Evolutionary conservation across 2,888 invertebrate species (phyloP).

Genomic region (Eumerus sabulonum): DNA sequence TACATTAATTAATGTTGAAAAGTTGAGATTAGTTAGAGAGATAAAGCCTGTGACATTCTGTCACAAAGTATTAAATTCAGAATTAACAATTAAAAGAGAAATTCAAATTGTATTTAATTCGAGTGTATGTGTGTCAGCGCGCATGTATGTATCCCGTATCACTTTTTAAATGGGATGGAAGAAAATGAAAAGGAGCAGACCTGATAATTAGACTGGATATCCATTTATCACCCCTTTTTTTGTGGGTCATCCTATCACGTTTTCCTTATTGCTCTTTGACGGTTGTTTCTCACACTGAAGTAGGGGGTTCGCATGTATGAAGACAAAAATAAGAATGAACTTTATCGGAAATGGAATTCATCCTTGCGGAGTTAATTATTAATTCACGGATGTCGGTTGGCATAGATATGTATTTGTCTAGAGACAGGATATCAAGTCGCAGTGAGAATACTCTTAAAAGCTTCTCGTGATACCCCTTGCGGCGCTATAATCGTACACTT

Average conservation of each 20-base stretch:
- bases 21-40: conserved; percentile 55
- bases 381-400: conserved; percentile 42
- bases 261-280: neutral
- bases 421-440: conserved; percentile 3
- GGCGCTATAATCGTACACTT: conserved; percentile 36
- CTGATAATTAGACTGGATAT: conserved; percentile 54
- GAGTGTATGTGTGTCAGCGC: conserved; percentile 22
- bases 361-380: conserved; percentile 58
- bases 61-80: conserved; percentile 61
- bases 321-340: conserved; percentile 18
- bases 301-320: too few relatives aligned
- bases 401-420: conserved; percentile 1
- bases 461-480: conserved; percentile 55
- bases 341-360: conserved; percentile 60
- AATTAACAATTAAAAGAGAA: conserved; percentile 46
- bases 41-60: conserved; percentile 54
- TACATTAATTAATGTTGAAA: conserved; percentile 66
- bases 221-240: conserved; percentile 36
- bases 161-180: conserved; percentile 20
- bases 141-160: conserved; percentile 22
- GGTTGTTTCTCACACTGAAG: conserved; percentile 3
- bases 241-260: conserved; percentile 27
- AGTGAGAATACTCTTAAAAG: conserved; percentile 24
- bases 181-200: neutral
- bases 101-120: conserved; percentile 53